These are phyloP conservation scores for Dufourea novaeangliae DNA, from an alignment of 1,140 invertebrate genomes.

Conservation along the genomic window DNA sequence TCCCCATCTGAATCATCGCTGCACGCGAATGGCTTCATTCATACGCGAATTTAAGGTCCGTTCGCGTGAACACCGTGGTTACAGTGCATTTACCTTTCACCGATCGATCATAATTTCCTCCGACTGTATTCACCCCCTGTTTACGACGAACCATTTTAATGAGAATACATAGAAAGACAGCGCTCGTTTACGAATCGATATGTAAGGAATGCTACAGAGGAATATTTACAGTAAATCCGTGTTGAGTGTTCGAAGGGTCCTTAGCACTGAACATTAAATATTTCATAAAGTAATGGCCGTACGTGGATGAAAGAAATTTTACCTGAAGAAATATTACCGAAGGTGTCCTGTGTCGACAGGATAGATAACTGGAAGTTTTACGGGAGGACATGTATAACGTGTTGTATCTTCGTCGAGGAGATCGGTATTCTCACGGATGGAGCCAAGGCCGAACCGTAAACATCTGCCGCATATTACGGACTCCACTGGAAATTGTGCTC, in stretches of 20 bases:
- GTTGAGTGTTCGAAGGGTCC: too few species aligned
- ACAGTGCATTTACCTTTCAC: not conserved
- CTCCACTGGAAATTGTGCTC: slow-evolving; percentile 3
- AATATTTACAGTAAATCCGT: too few species aligned
- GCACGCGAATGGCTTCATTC: slow-evolving; percentile 55
- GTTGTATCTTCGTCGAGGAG: not conserved
- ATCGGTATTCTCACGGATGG: not conserved
- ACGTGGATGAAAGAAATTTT: too few species aligned
- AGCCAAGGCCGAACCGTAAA: slow-evolving; percentile 1
- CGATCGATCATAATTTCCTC: slow-evolving; percentile 10
- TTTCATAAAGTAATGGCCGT: too few species aligned
- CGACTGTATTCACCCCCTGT: not conserved
- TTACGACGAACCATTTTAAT: not conserved
- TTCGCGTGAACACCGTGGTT: slow-evolving; percentile 19
- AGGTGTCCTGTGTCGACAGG: not conserved
- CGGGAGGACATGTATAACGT: not conserved
- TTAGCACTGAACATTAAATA: too few species aligned
- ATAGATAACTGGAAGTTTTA: not conserved
- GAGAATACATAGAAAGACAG: not conserved
- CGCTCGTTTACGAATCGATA: not conserved
- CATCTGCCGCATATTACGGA: slow-evolving; percentile 4
- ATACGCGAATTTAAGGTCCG: slow-evolving; percentile 47
- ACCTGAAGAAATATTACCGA: too few species aligned
- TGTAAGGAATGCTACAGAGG: too few species aligned
- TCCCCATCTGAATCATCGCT: slow-evolving; percentile 43